Base-by-base conservation (phyloP, 1,140 invertebrate species). In the Plodia interpunctella region DNA sequence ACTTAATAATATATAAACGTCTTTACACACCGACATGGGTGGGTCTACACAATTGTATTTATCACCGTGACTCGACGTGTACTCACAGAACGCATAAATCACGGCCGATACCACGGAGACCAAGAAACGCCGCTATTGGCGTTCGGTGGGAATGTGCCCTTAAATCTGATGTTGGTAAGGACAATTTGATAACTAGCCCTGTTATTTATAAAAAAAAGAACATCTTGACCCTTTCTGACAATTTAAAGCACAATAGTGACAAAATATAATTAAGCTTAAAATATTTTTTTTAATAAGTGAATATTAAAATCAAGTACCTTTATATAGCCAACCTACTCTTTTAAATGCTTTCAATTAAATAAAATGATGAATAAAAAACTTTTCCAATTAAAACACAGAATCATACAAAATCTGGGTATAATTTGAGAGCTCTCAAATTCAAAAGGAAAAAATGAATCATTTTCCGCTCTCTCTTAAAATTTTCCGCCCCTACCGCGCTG, bases 1-100 rank as follows among this genome's bases (percentile, higher is more conserved):
- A n/a, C n/a, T n/a, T 51, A 53, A 25, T 11, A 51, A n/a, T 63
- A 38, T 71, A 51, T 52, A 74, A 62, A 63, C 11, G 9, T 49
- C 69, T 59, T 75, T 66, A 72, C 59, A 10, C 69, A 63, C 71
- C 63, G 60, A 44, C 60, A 59, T 70, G 72, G 72, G 72, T 74
- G 72, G 72, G 72, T 74, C 69, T 66, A 60, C 56, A 72, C 70
- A 67, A 67, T 74, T 70, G 67, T 74, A 74, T 77, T 72, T 74
- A 77, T 77, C 66, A 66, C 60, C 64, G 65, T 2, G 65, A 25
- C 49, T 66, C 61, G 62, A 49, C 68, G 67, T 70, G 70, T 76
- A 63, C 65, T 62, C 44, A 54, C 57, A 70, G 59, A 55, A 55
- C 63, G 66, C 64, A 74, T 77, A 74, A 77, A 74, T 77, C 75